Percentiles rank a stretch among this genome's conserved stretches.
phyloP scores from a whole-genome alignment of 2,888 invertebrate species.

The Troilus luridus region DNA sequence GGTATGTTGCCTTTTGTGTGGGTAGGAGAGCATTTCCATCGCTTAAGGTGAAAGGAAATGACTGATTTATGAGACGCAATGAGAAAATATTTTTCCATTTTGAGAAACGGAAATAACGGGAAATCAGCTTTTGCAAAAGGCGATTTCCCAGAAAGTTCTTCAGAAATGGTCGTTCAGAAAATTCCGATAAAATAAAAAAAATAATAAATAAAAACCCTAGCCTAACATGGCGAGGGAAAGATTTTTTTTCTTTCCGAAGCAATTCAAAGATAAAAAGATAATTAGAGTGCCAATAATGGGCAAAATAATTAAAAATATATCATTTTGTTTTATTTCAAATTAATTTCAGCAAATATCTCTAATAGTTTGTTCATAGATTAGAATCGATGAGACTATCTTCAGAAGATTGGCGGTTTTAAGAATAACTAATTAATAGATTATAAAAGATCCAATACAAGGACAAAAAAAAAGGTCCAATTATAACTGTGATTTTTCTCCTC shows the following conservation, averaged over 20 bases:
- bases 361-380: too few species aligned
- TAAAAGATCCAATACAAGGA: too few species aligned
- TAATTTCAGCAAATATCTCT: too few species aligned
- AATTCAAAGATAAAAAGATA: neutral
- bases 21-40: neutral
- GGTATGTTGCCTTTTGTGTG: neutral
- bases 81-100: neutral
- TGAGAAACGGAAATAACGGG: neutral
- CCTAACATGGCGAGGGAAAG: neutral
- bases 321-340: too few species aligned
- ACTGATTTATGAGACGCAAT: neutral
- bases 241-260: neutral
- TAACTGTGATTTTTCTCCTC: too few species aligned
- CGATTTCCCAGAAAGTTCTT: neutral
- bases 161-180: neutral
- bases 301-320: too few species aligned
- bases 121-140: neutral
- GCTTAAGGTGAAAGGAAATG: neutral
- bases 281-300: too few species aligned
- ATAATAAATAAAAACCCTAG: neutral
- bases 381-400: too few species aligned
- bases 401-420: too few species aligned
- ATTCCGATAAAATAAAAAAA: neutral
- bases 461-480: too few species aligned
- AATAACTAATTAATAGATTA: too few species aligned